Conservation (phyloP, 2,113 vertebrate genomes). For the Alectura lathami region DNA sequence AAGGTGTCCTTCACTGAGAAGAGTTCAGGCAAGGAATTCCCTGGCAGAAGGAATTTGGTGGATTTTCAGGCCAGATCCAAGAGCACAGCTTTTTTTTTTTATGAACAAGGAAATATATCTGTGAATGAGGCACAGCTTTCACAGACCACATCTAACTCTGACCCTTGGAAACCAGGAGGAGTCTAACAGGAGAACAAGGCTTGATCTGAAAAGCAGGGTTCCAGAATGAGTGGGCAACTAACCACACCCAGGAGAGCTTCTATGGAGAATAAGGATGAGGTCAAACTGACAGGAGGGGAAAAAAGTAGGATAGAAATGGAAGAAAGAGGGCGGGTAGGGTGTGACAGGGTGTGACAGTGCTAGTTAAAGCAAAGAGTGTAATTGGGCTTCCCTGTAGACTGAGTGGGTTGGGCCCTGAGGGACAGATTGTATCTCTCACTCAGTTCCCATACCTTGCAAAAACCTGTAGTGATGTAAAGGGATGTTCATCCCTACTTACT, state of each 20-base stretch:
- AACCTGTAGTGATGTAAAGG: not conserved
- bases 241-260: not conserved
- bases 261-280: not conserved
- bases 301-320: not conserved
- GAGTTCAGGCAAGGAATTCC: rapidly evolving
- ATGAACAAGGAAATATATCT: not conserved
- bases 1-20: not conserved
- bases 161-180: not conserved
- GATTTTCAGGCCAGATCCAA: not conserved
- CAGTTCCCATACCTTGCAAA: slow-evolving; percentile 33
- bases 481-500: not conserved
- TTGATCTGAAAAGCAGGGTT: not conserved
- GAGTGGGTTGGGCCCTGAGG: slow-evolving; percentile 45
- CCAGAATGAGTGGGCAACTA: not conserved
- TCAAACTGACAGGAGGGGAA: not conserved
- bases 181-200: not conserved
- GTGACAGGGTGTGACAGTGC: not conserved
- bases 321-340: not conserved
- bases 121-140: not conserved
- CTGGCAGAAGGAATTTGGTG: not conserved
- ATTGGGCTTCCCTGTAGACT: slow-evolving; percentile 22
- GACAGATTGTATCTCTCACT: slow-evolving; percentile 21
- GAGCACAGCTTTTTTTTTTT: not conserved
- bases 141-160: not conserved
- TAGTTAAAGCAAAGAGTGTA: not conserved